Conservation (phyloP, 2,113 vertebrate genomes). For the Neogale vison region DNA sequence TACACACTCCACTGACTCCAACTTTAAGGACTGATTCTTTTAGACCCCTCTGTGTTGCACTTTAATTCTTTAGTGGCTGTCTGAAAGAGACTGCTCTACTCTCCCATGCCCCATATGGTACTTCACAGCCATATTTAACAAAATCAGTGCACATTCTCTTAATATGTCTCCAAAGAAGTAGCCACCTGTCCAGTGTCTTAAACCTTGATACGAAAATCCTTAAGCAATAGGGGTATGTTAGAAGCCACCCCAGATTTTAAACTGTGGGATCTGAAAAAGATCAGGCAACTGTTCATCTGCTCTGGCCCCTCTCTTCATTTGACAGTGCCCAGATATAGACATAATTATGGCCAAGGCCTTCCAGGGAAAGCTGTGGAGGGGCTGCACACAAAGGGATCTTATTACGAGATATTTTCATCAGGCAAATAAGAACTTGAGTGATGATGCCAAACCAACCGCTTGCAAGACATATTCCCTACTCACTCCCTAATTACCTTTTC, state of each 20-base stretch:
- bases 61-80: neutral
- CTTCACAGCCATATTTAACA: neutral
- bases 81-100: neutral
- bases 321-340: constrained; percentile 36
- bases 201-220: neutral
- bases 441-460: constrained; percentile 54
- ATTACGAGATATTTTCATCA: constrained; percentile 69
- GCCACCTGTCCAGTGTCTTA: neutral
- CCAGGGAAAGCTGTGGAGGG: neutral
- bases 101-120: neutral
- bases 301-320: neutral
- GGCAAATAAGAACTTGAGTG: constrained; percentile 56
- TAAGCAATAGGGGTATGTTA: neutral
- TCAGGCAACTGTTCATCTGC: neutral
- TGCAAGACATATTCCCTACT: constrained; percentile 62
- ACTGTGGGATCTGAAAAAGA: neutral
- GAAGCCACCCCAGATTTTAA: constrained; percentile 24
- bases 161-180: neutral
- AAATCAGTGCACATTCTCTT: neutral
- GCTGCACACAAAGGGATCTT: neutral
- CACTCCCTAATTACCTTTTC: constrained; percentile 59
- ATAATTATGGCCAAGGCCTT: constrained; percentile 41
- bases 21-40: neutral
- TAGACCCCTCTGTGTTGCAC: neutral
- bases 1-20: neutral